Conservation (phyloP, 2,888 invertebrate genomes). For the Drosophila tanythrix region DNA sequence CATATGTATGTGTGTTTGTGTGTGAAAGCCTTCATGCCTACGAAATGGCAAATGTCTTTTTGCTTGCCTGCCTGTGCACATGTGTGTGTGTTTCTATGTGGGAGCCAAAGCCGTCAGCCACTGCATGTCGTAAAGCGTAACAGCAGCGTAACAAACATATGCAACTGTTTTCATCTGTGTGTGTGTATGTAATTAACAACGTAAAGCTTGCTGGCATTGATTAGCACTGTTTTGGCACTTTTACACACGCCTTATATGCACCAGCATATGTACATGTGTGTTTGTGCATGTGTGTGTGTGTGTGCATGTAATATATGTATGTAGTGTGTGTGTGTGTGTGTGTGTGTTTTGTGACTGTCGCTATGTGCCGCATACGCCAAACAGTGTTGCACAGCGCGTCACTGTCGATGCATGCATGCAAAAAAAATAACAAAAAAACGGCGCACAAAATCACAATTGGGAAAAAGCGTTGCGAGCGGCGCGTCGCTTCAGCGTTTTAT, state of each 20-base stretch:
- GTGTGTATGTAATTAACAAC: constrained; percentile 59
- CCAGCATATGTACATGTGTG: constrained; percentile 14
- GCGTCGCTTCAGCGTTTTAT: constrained; percentile 24
- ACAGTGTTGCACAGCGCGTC: constrained; percentile 69
- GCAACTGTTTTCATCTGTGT: constrained; percentile 17
- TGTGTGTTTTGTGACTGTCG: constrained; percentile 61
- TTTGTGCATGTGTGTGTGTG: constrained; percentile 2
- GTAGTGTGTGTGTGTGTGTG: constrained; percentile 11
- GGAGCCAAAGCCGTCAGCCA: constrained; percentile 62
- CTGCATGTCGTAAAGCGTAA: constrained; percentile 73
- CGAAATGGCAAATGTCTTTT: constrained; percentile 46
- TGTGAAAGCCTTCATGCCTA: constrained; percentile 31
- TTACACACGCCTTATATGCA: constrained; percentile 61
- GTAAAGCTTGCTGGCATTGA: constrained; percentile 70
- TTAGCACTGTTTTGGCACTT: constrained; percentile 65
- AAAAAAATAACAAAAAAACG: constrained; percentile 50
- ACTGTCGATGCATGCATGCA: constrained; percentile 41
- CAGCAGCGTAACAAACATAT: constrained; percentile 46
- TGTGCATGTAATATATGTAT: constrained; percentile 35
- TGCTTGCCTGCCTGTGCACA: constrained; percentile 25
- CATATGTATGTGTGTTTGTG: constrained; percentile 32
- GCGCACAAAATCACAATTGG: constrained; percentile 62
- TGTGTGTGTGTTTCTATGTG: constrained; percentile 46
- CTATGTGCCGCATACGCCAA: constrained; percentile 69
- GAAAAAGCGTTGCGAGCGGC: constrained; percentile 21